phyloP scores from a whole-genome alignment of 2,888 invertebrate species.

The Drosophila pullipes region DNA sequence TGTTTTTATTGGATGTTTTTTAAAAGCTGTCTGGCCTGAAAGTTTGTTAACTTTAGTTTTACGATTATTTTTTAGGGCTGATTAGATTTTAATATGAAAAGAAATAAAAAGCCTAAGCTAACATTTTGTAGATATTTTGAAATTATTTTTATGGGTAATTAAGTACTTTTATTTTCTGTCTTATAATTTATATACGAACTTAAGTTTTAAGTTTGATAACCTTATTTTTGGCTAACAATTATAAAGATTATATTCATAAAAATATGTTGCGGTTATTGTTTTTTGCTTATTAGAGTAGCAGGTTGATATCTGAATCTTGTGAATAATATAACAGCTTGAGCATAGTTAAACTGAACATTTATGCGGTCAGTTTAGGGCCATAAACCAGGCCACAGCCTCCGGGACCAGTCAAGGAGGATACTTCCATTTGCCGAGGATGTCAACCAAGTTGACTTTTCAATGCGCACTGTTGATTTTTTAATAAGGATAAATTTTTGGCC shows the following conservation, averaged over 20 bases:
- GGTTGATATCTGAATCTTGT: background rate
- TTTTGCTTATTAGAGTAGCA: too few species aligned
- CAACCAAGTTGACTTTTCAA: slow-evolving; percentile 66
- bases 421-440: slow-evolving; percentile 42
- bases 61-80: background rate
- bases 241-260: background rate
- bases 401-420: background rate
- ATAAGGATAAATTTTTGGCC: slow-evolving; percentile 70
- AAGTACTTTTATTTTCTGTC: background rate
- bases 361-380: slow-evolving; percentile 13
- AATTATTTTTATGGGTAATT: background rate
- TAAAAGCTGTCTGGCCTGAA: background rate
- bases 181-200: background rate
- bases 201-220: background rate
- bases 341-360: slow-evolving; percentile 12
- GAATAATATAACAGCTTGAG: slow-evolving; percentile 1
- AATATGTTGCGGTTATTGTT: background rate
- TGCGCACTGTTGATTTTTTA: slow-evolving; percentile 74
- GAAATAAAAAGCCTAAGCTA: background rate
- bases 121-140: background rate
- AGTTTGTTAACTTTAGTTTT: background rate
- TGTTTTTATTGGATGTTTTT: background rate
- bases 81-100: background rate
- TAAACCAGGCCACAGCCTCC: slow-evolving; percentile 2
- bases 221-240: slow-evolving; percentile 3